Conservation (phyloP, 1,140 invertebrate genomes). For the Heliconius eleuchia region DNA sequence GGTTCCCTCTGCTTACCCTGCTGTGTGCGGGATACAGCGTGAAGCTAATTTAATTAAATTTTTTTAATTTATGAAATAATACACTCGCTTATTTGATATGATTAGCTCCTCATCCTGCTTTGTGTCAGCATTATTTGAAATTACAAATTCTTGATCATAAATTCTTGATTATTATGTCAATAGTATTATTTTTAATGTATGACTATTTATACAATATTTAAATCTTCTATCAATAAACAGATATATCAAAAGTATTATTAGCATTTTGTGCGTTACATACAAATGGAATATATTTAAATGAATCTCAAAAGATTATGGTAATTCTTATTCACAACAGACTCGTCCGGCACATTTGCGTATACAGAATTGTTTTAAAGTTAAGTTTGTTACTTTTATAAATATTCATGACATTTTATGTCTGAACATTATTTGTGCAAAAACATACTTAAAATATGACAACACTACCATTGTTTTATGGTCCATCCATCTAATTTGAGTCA, state of each 20-base stretch:
- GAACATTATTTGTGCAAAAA: conserved; percentile 19
- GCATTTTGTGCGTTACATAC: conserved; percentile 15
- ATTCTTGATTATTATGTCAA: not conserved
- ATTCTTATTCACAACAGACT: conserved; percentile 16
- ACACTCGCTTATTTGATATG: no score
- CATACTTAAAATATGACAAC: conserved; percentile 1
- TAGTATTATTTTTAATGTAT: not conserved
- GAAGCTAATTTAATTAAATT: no score
- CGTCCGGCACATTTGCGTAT: conserved; percentile 21
- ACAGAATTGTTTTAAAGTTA: conserved; percentile 23
- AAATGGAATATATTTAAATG: conserved; percentile 25
- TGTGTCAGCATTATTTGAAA: no score
- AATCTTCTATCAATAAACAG: not conserved
- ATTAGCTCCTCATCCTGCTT: no score
- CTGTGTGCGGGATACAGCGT: no score
- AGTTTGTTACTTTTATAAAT: conserved; percentile 16
- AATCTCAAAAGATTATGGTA: conserved; percentile 24
- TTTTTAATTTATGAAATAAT: no score
- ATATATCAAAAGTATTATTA: not conserved
- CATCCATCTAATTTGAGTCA: not conserved
- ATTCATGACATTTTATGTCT: conserved; percentile 19
- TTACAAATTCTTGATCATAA: no score
- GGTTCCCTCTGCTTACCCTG: no score
- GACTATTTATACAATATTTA: not conserved
- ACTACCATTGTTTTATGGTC: not conserved